These are phyloP conservation scores for Toxotes lorentzi DNA, from an alignment of 2,797 vertebrate genomes.

Conservation along the genomic window DNA sequence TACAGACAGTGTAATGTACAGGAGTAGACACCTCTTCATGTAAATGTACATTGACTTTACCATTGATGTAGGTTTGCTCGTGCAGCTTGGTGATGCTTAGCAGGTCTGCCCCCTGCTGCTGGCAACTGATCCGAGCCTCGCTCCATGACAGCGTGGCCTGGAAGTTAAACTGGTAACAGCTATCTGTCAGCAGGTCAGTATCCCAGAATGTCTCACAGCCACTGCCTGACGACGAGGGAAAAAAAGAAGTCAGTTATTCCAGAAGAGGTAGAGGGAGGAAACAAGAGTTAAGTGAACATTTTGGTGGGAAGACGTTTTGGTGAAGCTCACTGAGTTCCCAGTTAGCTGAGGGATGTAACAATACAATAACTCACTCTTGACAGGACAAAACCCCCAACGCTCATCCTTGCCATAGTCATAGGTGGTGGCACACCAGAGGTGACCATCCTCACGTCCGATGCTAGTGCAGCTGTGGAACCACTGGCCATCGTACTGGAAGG, in stretches of 20 bases:
- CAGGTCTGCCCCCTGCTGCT: slow-evolving; percentile 95
- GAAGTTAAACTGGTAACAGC: slow-evolving; percentile 99
- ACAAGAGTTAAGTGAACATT: neutral
- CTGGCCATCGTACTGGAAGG: slow-evolving; percentile 95
- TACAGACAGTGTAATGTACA: no score
- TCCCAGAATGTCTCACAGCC: slow-evolving; percentile 99
- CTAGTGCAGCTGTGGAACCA: slow-evolving; percentile 97
- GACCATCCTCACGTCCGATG: slow-evolving; percentile 93
- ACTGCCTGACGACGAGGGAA: slow-evolving; percentile 80
- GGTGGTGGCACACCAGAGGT: slow-evolving; percentile 97
- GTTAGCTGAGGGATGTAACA: neutral
- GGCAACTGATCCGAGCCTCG: slow-evolving; percentile 95
- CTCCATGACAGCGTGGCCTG: slow-evolving; percentile 95
- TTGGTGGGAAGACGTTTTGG: neutral
- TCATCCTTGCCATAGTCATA: slow-evolving; percentile 95
- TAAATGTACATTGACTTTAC: slow-evolving; percentile 74
- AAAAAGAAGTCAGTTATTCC: neutral
- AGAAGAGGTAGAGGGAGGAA: neutral
- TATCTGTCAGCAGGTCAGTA: slow-evolving; percentile 93
- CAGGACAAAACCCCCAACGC: slow-evolving; percentile 97
- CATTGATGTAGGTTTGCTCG: slow-evolving; percentile 98
- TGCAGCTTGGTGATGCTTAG: slow-evolving; percentile 97
- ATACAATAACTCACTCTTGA: slow-evolving; percentile 90
- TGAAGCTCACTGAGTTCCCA: neutral
- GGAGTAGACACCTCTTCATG: neutral